Percentiles rank a stretch among this genome's conserved stretches.
Conservation (phyloP, 2,113 vertebrate species). For the Neolamprologus variostigma region DNA sequence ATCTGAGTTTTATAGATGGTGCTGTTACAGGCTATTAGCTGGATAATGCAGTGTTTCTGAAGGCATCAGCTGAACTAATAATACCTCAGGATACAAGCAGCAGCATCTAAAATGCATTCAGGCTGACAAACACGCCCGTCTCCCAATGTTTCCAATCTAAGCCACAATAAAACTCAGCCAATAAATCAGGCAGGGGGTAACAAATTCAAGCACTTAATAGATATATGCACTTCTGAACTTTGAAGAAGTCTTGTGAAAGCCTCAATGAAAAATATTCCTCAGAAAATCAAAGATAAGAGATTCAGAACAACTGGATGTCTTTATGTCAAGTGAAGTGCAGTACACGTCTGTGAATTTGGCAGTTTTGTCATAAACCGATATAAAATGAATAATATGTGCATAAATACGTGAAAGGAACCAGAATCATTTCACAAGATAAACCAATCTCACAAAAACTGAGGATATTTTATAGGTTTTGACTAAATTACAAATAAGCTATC, state of each 20-base stretch:
- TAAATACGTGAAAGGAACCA: neutral
- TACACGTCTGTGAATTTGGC: neutral
- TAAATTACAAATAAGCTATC: constrained; percentile 74
- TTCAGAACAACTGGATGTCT: neutral
- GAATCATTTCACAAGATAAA: neutral
- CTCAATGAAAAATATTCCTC: neutral
- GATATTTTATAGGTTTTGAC: neutral
- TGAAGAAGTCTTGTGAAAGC: neutral
- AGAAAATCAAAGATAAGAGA: neutral
- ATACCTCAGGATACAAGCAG: neutral
- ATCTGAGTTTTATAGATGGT: neutral
- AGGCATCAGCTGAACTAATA: neutral
- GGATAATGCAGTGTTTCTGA: neutral
- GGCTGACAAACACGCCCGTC: neutral
- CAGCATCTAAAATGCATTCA: neutral
- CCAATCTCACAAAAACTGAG: neutral
- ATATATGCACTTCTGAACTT: neutral
- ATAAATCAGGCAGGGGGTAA: neutral
- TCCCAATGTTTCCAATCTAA: neutral
- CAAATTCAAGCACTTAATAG: neutral
- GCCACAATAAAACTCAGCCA: neutral
- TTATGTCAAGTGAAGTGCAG: neutral
- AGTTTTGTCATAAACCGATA: neutral
- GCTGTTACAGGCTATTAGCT: neutral
- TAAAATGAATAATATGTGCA: neutral